Percentiles rank a stretch among this genome's conserved stretches.
These are phyloP conservation scores for Drosophila paucipuncta DNA, from an alignment of 2,888 invertebrate species.

Conservation along the genomic window DNA sequence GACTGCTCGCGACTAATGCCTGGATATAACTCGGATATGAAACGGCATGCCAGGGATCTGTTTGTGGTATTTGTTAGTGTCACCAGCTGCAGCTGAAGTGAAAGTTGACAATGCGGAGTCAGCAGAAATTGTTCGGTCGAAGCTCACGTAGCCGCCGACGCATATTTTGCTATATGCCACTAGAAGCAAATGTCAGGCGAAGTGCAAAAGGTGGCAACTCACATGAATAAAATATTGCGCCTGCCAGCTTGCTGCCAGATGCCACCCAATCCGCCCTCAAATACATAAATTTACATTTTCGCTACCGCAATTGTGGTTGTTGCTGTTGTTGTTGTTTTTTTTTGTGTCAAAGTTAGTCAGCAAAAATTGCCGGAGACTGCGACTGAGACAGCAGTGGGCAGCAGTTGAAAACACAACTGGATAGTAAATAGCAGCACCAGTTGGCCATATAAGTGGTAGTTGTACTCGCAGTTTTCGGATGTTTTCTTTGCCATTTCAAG, in stretches of 20 bases:
- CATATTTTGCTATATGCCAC: conserved; percentile 50
- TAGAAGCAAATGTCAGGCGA: conserved; percentile 67
- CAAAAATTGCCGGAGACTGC: conserved; percentile 52
- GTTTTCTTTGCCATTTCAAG: conserved; percentile 33
- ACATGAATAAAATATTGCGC: conserved; percentile 78
- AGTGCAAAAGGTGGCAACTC: conserved; percentile 66
- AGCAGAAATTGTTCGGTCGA: conserved; percentile 69
- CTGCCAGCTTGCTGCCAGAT: conserved; percentile 37
- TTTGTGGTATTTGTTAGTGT: conserved; percentile 26
- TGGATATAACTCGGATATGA: conserved; percentile 18
- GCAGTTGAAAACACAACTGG: conserved; percentile 27
- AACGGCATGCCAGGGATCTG: conserved; percentile 8
- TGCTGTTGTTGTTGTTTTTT: conserved; percentile 10
- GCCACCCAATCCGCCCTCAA: conserved; percentile 17
- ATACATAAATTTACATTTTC: conserved; percentile 74
- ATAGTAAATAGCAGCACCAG: conserved; percentile 42
- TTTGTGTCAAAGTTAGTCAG: conserved; percentile 72
- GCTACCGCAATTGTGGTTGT: conserved; percentile 14
- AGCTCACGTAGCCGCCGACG: conserved; percentile 65
- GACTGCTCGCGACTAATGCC: conserved; percentile 75
- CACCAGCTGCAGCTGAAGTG: conserved; percentile 77
- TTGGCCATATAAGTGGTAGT: conserved; percentile 38
- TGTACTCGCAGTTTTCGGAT: conserved; percentile 18
- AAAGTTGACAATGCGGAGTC: conserved; percentile 78
- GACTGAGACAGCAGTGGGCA: background rate